phyloP scores from a whole-genome alignment of 1,140 invertebrate genomes.

The Centruroides sculpturatus region DNA sequence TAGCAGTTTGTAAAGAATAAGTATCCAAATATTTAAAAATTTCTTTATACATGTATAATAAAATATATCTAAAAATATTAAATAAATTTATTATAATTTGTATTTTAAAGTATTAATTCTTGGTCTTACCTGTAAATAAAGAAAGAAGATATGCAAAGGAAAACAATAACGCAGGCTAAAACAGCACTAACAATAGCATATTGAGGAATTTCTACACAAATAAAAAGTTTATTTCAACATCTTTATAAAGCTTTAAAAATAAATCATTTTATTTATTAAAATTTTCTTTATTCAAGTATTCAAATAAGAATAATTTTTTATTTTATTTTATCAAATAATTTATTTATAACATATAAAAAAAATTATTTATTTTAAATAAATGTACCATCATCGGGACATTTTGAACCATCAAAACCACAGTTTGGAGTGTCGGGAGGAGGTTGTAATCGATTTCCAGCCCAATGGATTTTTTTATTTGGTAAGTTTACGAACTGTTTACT shows the following conservation, averaged over 20 bases:
- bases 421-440: slow-evolving; percentile 68
- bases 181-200: slow-evolving; percentile 65
- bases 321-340: background rate
- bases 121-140: slow-evolving; percentile 10
- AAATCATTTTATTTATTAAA: background rate
- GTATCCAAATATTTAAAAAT: too few species aligned
- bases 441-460: slow-evolving; percentile 57
- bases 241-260: background rate
- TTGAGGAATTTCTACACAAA: background rate
- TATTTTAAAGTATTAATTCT: too few species aligned
- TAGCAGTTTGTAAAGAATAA: too few species aligned
- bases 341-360: background rate
- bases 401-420: slow-evolving; percentile 82
- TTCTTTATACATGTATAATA: too few species aligned
- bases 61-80: too few species aligned
- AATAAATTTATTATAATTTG: too few species aligned
- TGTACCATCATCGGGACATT: slow-evolving; percentile 39
- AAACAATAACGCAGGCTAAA: slow-evolving; percentile 56
- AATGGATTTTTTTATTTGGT: slow-evolving; percentile 56
- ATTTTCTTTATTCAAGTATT: background rate
- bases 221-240: background rate
- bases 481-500: slow-evolving; percentile 54
- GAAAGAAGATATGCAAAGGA: slow-evolving; percentile 24
- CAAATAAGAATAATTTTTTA: background rate
- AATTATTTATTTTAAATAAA: background rate